Evolutionary conservation across 2,888 invertebrate genomes (phyloP), one percentile per base, ranked within the genome.

Genomic region (Papilio demoleus): DNA sequence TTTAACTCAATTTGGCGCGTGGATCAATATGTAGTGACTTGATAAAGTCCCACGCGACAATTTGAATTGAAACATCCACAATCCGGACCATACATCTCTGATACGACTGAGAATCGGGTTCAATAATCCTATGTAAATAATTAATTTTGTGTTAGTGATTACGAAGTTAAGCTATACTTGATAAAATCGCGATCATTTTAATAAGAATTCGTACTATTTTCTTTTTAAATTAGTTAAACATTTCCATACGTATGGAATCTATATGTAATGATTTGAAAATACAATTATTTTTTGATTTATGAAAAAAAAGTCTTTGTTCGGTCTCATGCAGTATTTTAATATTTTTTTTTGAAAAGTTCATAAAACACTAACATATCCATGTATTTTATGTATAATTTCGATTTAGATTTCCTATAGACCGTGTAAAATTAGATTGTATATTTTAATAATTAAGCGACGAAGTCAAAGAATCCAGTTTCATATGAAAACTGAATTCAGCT

Each of bases 101-200:
- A 88, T 88, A 87, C 88, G 89, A 90, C 90, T 91, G 90, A 90
- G 88, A 90, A 88, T 90, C 85, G 85, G 90, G 88, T 91, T 90
- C 87, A 90, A 56, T 56, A 56, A 89, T 87, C 84, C 79, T 83
- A 74, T 90, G 89, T 90, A 90, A 86, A 90, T 88, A 79, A 82
- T 81, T 78, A 81, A 77, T 78, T 83, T 78, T 81, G 80, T 81
- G 77, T 74, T 70, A 70, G 77, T n/a, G 74, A 75, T 75, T 79
- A 53, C 60, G 45, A 61, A 61, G 69, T 60, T 56, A 53, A 27
- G 31, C 53, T 53, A 9, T 31, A 53, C 24, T 53, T 17, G 14
- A 42, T 34, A 69, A n/a, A 53, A 42, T 53, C 22, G 22, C 60
- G 19, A 31, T 65, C 0, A 34, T 38, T 45, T 68, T 63, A 42